Base-by-base conservation (phyloP, 2,888 invertebrate genomes). In the Netelia fuscicornis region DNA sequence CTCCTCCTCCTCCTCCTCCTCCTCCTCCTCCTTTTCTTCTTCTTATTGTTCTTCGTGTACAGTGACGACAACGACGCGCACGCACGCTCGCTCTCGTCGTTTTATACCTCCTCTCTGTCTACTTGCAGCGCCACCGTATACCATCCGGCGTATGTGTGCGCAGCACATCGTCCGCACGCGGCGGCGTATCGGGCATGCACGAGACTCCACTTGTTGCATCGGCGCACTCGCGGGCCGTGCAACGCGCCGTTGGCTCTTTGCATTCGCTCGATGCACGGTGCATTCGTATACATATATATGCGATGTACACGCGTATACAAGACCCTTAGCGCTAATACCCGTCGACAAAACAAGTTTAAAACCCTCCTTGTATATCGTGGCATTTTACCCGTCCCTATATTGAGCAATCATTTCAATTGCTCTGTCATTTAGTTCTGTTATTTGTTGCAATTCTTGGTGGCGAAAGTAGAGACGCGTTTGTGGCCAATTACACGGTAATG, bases 171-270 rank as follows among this genome's bases (percentile, higher is more conserved):
- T 20, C 58, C 70, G 64, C 75, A 83, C 72, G 79, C 78, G 79
- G 76, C 80, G 62, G 48, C 42, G 23, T 5, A 60, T 60, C 67
- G 54, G 48, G 54, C 64, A 68, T 20, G 17, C 58, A 30, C 67
- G 75, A 65, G 81, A 84, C 87, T 91, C 89, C 92, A 93, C 93
- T 93, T 93, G 93, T 92, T 93, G 93, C 92, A 91, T 85, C 89
- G 84, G 83, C 85, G 86, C 56, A 70, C 44, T 67, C 54, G 37
- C 60, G 17, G 13, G n/a, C 62, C 25, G 42, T 52, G 67, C 62
- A 58, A 58, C 56, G 60, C 56, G 60, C 56, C 5, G 10, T 44
- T 52, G 30, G 13, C 30, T n/a, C 54, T 52, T 11, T 54, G 20
- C 48, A 23, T 23, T 60, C 13, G 25, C 58, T 65, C n/a, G 42